A percentile compares a stretch with the other conserved stretches of the same genome.
Evolutionary conservation across 2,797 vertebrate genomes (phyloP).

Genomic region (Macrochelys suwanniensis): DNA sequence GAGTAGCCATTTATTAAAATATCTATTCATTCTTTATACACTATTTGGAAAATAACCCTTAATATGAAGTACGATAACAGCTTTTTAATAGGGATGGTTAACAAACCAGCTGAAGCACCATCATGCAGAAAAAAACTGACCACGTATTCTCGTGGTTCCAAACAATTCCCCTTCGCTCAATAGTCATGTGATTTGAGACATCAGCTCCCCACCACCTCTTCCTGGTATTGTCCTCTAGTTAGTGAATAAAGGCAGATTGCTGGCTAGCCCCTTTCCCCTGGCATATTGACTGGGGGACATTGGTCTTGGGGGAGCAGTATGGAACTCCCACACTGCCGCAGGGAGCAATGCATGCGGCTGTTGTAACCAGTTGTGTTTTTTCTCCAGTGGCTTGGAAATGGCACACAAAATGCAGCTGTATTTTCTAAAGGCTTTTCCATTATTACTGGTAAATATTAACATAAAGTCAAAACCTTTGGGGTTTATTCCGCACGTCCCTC

Average conservation of each 20-base stretch:
- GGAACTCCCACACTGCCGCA: not conserved
- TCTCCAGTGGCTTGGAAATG: not conserved
- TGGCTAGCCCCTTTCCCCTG: not conserved
- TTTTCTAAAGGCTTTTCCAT: slow-evolving; percentile 33
- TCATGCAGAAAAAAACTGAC: not conserved
- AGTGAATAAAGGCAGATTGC: not conserved
- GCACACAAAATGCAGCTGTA: not conserved
- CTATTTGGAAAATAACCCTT: not conserved
- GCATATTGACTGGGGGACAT: not conserved
- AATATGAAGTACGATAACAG: not conserved
- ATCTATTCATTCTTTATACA: not conserved
- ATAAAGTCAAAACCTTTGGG: not conserved
- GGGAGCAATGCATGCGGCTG: not conserved
- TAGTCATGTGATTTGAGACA: rapidly evolving
- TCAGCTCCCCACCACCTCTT: rapidly evolving
- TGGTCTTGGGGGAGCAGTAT: rapidly evolving
- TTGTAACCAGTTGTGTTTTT: not conserved
- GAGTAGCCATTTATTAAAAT: not conserved
- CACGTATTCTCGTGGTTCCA: not conserved
- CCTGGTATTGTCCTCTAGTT: rapidly evolving
- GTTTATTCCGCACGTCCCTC: not conserved
- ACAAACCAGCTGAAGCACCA: not conserved
- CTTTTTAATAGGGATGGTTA: not conserved
- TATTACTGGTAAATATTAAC: not conserved
- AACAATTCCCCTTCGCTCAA: rapidly evolving